Evolutionary conservation across 2,113 vertebrate species (phyloP).

Genomic region (Mobula birostris): DNA sequence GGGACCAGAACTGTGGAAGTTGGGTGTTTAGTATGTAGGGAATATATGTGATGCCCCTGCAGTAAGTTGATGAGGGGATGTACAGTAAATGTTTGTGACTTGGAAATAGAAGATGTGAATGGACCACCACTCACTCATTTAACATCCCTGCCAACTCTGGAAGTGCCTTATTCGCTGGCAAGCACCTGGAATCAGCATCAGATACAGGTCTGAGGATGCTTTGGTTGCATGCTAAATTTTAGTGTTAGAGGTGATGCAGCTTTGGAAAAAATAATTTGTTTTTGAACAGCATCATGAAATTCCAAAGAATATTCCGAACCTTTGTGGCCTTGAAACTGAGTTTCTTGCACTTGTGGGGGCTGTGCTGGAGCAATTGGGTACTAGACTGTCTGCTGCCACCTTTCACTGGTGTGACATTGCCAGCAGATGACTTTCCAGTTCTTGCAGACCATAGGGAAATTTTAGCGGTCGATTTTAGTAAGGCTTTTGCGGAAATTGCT

Average conservation of each 20-base stretch:
- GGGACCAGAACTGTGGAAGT: background rate
- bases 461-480: background rate
- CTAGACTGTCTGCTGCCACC: background rate
- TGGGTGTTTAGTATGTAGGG: background rate
- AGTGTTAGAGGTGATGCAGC: background rate
- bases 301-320: background rate
- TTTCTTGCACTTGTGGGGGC: background rate
- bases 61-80: background rate
- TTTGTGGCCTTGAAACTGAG: background rate
- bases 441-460: background rate
- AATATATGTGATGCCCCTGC: background rate
- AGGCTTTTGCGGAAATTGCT: slow-evolving; percentile 9
- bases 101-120: too few species aligned
- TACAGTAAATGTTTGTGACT: background rate
- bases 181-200: background rate
- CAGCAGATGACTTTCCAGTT: background rate
- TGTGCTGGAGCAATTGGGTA: too few species aligned
- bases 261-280: background rate
- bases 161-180: background rate
- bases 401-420: background rate
- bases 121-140: background rate
- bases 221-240: background rate
- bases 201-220: background rate
- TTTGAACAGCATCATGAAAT: background rate
- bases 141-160: background rate